A percentile compares a stretch with the other conserved stretches of the same genome.
Conservation (phyloP, 1,140 invertebrate genomes). For the Dinoponera quadriceps region DNA sequence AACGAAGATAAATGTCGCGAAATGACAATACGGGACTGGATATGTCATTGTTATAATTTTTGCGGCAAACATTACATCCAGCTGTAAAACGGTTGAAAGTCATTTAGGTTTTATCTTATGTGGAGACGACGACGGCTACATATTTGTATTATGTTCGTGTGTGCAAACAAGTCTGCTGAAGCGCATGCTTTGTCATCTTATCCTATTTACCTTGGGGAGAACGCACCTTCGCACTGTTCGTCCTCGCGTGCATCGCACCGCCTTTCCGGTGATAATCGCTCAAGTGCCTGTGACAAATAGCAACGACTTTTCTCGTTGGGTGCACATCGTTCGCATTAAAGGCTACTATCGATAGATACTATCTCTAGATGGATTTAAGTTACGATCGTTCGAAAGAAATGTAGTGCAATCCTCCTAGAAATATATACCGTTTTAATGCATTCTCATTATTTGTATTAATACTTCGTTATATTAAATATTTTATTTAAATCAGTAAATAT, state of each 20-base stretch:
- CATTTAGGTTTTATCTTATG: conserved; percentile 61
- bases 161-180: conserved; percentile 67
- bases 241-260: conserved; percentile 28
- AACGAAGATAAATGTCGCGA: conserved; percentile 20
- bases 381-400: too few species aligned
- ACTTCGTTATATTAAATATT: too few species aligned
- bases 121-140: conserved; percentile 38
- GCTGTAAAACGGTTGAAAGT: conserved; percentile 33
- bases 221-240: conserved; percentile 32
- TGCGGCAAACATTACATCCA: conserved; percentile 19
- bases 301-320: conserved; percentile 60
- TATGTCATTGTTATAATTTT: conserved; percentile 36
- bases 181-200: conserved; percentile 67
- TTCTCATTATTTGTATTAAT: too few species aligned
- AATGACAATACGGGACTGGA: background rate
- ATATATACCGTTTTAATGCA: too few species aligned
- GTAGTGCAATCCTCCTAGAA: too few species aligned
- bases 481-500: too few species aligned
- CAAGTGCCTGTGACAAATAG: conserved; percentile 63
- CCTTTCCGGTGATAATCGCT: conserved; percentile 58
- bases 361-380: too few species aligned
- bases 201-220: conserved; percentile 65
- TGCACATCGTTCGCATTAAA: conserved; percentile 13
- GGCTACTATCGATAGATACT: conserved; percentile 15
- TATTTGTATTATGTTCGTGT: conserved; percentile 65